Base-by-base conservation (phyloP, 2,113 vertebrate species). In the Copsychus sechellarum region DNA sequence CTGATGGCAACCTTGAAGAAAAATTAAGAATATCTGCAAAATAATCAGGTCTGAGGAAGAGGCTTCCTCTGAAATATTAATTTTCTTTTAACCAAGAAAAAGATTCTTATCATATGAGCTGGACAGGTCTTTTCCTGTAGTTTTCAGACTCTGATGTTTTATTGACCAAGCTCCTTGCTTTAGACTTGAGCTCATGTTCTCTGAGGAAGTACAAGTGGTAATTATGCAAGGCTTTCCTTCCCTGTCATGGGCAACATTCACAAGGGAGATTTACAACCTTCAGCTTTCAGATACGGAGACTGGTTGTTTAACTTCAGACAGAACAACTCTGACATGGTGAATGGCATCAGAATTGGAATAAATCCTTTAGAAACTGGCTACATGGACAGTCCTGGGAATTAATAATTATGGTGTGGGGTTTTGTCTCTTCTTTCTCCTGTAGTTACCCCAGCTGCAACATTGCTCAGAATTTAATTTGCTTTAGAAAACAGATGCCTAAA, bases 191-290 rank as follows among this genome's bases (percentile, higher is more conserved):
- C 95, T 97, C 97, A 91, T 96, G 91, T 97, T 95, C 95, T 96
- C 73, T 15, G 91, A 98, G 97, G 94, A 98, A 97, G 94, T 95
- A 97, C 96, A 98, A 97, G 96, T 93, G 88, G 95, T 97, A 98
- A 98, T 97, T 98, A 98, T 86, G 61, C 92, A 97, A 96, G 94
- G 86, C 95, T 97, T 98, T 98, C 96, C 96, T 97, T 96, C 92
- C 90, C 93, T 97, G 96, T 96, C 97, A 97, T 83, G 96, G 93
- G 93, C 96, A 98, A 91, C 95, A 86, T 97, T 98, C 92, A 95
- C 95, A 81, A 79, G 91, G 85, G 90, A 97, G 96, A 98, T 98
- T 98, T 98, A 98, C 93, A 97, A 56, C 91, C 91, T 93, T 92
- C 88, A 92, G 91, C 94, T 95, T 96, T 97, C 96, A 96, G 97